phyloP scores from a whole-genome alignment of 2,113 vertebrate species.

The Pomatostomus ruficeps region DNA sequence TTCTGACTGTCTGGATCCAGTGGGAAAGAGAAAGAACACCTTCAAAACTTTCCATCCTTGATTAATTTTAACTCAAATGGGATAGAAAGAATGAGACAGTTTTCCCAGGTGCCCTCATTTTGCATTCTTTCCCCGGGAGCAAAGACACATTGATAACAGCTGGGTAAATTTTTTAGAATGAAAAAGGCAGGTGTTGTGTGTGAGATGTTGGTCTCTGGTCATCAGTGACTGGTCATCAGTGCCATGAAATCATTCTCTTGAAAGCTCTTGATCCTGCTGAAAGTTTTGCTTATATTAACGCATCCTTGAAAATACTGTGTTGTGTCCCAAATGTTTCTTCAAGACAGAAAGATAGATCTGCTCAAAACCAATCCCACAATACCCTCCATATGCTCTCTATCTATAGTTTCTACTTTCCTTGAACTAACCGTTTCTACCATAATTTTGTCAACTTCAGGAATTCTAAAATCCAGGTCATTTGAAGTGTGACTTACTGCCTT shows the following conservation, averaged over 20 bases:
- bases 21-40: not conserved
- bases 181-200: not conserved
- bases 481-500: not conserved
- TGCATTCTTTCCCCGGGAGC: not conserved
- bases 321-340: not conserved
- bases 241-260: not conserved
- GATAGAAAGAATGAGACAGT: not conserved
- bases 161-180: not conserved
- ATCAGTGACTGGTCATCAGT: not conserved
- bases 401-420: not conserved
- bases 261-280: not conserved
- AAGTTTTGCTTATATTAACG: not conserved
- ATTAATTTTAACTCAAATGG: not conserved
- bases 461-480: not conserved
- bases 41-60: slow-evolving; percentile 4
- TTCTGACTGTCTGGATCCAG: not conserved
- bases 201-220: not conserved
- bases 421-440: not conserved
- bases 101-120: not conserved
- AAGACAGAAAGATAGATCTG: not conserved
- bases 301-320: not conserved
- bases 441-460: not conserved
- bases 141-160: not conserved
- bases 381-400: not conserved
- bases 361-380: not conserved